These are phyloP conservation scores for Microchirus variegatus DNA, from an alignment of 2,797 vertebrate genomes.

Conservation along the genomic window DNA sequence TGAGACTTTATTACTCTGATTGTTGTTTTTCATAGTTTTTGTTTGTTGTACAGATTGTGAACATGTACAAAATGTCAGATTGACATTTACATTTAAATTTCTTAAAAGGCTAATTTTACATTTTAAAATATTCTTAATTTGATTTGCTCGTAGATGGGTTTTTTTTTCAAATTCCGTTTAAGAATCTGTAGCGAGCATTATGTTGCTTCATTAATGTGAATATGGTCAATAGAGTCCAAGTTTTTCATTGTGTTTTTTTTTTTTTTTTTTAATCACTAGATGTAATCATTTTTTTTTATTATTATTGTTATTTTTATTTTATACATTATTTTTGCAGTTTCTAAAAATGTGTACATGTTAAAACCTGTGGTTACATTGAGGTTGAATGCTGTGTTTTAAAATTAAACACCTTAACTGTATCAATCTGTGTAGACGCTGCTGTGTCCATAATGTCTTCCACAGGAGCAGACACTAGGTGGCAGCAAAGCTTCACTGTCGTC, in stretches of 20 bases:
- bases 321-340: constrained; percentile 81
- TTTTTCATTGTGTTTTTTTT: constrained; percentile 63
- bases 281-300: constrained; percentile 30
- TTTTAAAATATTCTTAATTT: constrained; percentile 43
- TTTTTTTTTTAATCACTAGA: constrained; percentile 64
- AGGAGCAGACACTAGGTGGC: constrained; percentile 64
- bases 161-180: constrained; percentile 56
- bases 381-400: constrained; percentile 96
- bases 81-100: constrained; percentile 71
- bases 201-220: constrained; percentile 76
- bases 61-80: constrained; percentile 71
- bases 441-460: background rate
- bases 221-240: constrained; percentile 63
- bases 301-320: constrained; percentile 46
- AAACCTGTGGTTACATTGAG: constrained; percentile 93
- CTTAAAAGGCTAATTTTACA: constrained; percentile 57
- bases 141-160: constrained; percentile 39
- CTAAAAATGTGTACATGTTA: constrained; percentile 89
- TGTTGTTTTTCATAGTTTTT: constrained; percentile 53
- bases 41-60: constrained; percentile 73
- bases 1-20: constrained; percentile 66
- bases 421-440: background rate
- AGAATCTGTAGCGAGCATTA: constrained; percentile 58
- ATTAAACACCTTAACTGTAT: constrained; percentile 86
- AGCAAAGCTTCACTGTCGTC: constrained; percentile 39